A percentile compares a stretch with the other conserved stretches of the same genome.
phyloP scores from a whole-genome alignment of 2,888 invertebrate species.

The Phortica okadai region DNA sequence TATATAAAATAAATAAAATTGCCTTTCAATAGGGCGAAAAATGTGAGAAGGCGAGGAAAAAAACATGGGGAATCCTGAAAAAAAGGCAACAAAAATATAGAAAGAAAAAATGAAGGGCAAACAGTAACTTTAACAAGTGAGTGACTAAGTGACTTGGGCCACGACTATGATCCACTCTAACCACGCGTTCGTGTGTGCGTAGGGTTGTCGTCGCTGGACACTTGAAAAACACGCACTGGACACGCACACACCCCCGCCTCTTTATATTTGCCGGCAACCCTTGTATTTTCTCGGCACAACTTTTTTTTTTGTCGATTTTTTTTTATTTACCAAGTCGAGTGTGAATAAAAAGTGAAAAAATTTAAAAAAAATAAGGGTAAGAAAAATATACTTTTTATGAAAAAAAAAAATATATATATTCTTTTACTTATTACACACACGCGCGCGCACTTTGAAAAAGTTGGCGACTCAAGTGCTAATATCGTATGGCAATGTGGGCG shows the following conservation, averaged over 20 bases:
- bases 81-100: neutral
- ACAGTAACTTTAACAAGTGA: neutral
- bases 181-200: neutral
- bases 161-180: neutral
- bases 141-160: constrained; percentile 9
- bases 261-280: constrained; percentile 4
- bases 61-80: constrained; percentile 1
- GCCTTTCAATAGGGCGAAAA: constrained; percentile 17
- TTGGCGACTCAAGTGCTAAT: neutral
- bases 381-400: too few relatives aligned
- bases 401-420: too few relatives aligned
- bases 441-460: too few relatives aligned
- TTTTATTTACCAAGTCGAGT: neutral
- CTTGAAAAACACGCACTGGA: constrained; percentile 19
- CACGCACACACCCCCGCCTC: neutral
- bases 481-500: too few relatives aligned
- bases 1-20: constrained; percentile 19
- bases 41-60: neutral
- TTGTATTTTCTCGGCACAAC: neutral
- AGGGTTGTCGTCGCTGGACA: constrained; percentile 4
- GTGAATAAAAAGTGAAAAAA: neutral
- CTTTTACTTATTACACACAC: too few relatives aligned
- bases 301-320: neutral
- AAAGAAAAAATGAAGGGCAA: constrained; percentile 9
- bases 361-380: neutral